A percentile compares a stretch with the other conserved stretches of the same genome.
Evolutionary conservation across 1,140 invertebrate genomes (phyloP).

Genomic region (Bombus affinis): DNA sequence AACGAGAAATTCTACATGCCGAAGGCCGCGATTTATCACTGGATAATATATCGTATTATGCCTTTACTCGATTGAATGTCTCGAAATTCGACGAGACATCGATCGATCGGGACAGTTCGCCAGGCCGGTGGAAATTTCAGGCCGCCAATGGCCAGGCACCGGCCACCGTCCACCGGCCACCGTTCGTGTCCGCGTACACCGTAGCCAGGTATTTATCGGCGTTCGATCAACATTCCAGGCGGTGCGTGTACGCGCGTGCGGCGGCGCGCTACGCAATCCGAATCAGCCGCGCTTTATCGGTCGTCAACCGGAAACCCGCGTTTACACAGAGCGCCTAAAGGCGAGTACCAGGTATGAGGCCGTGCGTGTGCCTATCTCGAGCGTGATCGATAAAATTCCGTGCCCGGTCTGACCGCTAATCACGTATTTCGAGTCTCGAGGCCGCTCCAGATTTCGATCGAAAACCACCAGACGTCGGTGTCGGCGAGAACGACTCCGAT

Average conservation of each 20-base stretch:
- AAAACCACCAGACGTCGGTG: background rate
- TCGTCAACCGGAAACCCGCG: conserved; percentile 60
- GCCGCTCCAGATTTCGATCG: conserved; percentile 17
- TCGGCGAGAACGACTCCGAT: background rate
- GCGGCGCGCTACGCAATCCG: conserved; percentile 64
- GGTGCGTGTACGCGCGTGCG: conserved; percentile 59
- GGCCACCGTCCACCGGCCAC: background rate
- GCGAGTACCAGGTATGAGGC: conserved; percentile 12
- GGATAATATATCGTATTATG: conserved; percentile 6
- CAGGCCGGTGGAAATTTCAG: conserved; percentile 29
- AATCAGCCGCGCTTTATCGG: conserved; percentile 67
- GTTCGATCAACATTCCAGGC: conserved; percentile 65
- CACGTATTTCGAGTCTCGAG: conserved; percentile 29
- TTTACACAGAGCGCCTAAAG: conserved; percentile 47
- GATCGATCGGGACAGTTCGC: conserved; percentile 25
- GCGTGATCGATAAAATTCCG: conserved; percentile 62
- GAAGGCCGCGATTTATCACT: background rate
- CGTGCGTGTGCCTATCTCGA: conserved; percentile 39
- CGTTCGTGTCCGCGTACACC: conserved; percentile 29
- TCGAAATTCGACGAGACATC: conserved; percentile 27
- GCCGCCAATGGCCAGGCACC: background rate
- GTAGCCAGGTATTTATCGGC: conserved; percentile 60
- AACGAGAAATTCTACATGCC: background rate
- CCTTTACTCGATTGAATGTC: background rate
- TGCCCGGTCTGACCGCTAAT: conserved; percentile 19